Conservation (phyloP, 2,113 vertebrate genomes). For the Leptobrachium leishanense region DNA sequence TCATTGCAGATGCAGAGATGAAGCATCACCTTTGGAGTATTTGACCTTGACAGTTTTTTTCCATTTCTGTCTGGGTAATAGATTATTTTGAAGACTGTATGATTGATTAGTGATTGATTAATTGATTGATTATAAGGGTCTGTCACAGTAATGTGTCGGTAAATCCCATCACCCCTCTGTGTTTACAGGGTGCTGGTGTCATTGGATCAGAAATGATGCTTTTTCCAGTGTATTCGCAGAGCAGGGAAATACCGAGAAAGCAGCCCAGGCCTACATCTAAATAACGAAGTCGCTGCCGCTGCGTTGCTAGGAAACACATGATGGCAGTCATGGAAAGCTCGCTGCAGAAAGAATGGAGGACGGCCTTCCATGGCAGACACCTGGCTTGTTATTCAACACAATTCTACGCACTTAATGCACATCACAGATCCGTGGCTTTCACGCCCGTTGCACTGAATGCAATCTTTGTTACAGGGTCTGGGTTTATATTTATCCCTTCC, state of each 20-base stretch:
- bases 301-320: background rate
- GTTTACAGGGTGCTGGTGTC: no score
- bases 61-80: no score
- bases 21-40: no score
- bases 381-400: background rate
- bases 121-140: no score
- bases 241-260: background rate
- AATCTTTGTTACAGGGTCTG: no score
- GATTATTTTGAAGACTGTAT: no score
- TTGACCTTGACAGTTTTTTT: no score
- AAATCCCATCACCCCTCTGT: no score
- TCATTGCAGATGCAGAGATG: no score
- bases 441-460: background rate
- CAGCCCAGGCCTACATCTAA: background rate
- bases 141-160: no score
- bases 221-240: background rate
- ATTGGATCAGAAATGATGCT: background rate
- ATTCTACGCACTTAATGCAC: background rate
- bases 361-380: background rate
- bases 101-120: no score
- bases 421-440: background rate
- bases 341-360: background rate
- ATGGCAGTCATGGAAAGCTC: background rate
- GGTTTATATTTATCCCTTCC: no score
- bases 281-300: background rate